These are phyloP conservation scores for Leptocoma aspasia DNA, from an alignment of 2,113 vertebrate genomes.

Conservation along the genomic window DNA sequence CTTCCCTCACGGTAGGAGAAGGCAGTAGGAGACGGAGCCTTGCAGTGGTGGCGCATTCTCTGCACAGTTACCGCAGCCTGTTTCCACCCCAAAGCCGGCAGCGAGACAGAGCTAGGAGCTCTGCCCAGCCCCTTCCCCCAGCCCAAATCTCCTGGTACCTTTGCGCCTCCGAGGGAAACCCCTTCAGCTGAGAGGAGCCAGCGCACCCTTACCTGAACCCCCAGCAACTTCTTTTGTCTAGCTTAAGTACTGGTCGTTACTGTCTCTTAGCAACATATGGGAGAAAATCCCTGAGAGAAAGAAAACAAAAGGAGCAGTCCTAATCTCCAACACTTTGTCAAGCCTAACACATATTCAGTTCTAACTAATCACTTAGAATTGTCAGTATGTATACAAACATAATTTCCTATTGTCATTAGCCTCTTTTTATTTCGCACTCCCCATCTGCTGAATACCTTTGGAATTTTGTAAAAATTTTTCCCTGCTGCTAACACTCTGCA, in stretches of 20 bases:
- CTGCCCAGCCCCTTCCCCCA: fast-evolving
- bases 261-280: neutral
- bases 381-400: neutral
- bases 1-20: fast-evolving
- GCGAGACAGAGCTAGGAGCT: neutral
- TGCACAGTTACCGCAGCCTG: neutral
- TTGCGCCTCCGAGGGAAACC: neutral
- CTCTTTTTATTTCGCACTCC: neutral
- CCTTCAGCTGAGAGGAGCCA: neutral
- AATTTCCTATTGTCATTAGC: neutral
- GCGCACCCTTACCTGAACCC: neutral
- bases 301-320: neutral
- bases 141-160: fast-evolving
- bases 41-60: fast-evolving
- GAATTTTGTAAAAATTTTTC: neutral
- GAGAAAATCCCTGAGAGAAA: neutral
- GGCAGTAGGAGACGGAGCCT: neutral
- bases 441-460: neutral
- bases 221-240: neutral
- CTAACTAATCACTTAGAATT: neutral
- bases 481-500: neutral
- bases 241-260: fast-evolving
- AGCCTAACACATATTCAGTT: neutral
- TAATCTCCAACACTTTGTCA: neutral
- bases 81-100: fast-evolving